Base-by-base conservation (phyloP, 2,888 invertebrate species). In the Cyclophora albipunctata region DNA sequence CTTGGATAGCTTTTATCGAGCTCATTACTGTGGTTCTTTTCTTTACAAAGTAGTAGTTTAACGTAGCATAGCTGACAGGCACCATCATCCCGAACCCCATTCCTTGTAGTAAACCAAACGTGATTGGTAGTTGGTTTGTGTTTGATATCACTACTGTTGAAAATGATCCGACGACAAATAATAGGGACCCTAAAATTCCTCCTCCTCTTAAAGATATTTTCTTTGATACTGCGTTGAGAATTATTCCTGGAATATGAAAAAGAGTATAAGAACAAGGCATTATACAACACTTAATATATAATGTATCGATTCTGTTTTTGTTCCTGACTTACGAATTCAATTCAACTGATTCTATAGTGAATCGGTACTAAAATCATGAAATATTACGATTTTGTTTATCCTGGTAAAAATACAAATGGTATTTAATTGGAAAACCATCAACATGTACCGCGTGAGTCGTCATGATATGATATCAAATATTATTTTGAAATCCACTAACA, bases 41-140 rank as follows among this genome's bases (percentile, higher is more conserved):
- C 53, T 79, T 88, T 5, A 90, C 83, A 60, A 92, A 93, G 63
- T 92, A 93, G 42, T 85, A 79, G 60, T 93, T 93, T 47, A 93
- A 82, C 0, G 91, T 90, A 0, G 92, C 90, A 62, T 91, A 92
- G 41, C 90, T 89, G 2, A 92, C 89, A 2, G 92, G 91, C 33
- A 91, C 84, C 78, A 92, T 89, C 55, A 93, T 80, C 4, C 93
- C 93, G 47, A 92, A 89, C 4, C 93, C 93, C 20, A 92, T 72
- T 60, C 91, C 91, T 81, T 91, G 90, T 4, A 91, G 64, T 1
- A 90, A 63, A 44, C 91, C 90, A 69, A 90, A 92, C 2, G 90
- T 87, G 1, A 91, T 56, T 1, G 91, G 86, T 55, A 93, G 74
- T 62, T 92, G 91, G 53, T 81, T 82, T 7, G 91, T 83, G 59